Evolutionary conservation across 1,140 invertebrate genomes (phyloP), one percentile per base, ranked within the genome.

Genomic region (Drosophila biarmipes): DNA sequence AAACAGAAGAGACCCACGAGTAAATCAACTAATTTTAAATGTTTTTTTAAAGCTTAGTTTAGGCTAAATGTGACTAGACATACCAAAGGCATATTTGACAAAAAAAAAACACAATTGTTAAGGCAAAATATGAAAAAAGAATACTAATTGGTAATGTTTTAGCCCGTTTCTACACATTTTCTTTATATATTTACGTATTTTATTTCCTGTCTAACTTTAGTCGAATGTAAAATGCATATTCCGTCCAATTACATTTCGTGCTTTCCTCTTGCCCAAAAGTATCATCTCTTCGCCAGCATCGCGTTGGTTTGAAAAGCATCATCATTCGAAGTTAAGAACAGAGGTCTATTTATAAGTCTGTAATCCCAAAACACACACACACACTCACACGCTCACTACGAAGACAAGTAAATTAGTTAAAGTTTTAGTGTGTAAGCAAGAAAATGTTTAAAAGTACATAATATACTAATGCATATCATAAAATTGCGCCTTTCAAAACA

Each of bases 381-480:
- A 64, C 43, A 31, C 49, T 38, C 71, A 76, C 73, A 66, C 58
- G 15, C 40, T 27, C 31, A 35, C 29, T n/a, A 73, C 42, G 72
- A 56, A 49, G 51, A 78, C 40, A 74, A 55, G 35, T 55, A 62
- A 74, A 59, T 72, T 46, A 78, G 57, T 62, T 75, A 75, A 74
- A 68, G 58, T 75, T 37, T 59, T 85, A 85, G 80, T 24, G 42
- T 51, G 6, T 71, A 71, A 69, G 67, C 40, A 67, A 53, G 48
- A 72, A 48, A 59, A 46, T 59, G 68, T 73, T 85, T 62, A 76
- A 86, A 80, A 80, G 78, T 58, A 62, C 53, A 58, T 86, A 86
- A 78, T 87, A 76, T 79, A 91, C 90, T 89, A 91, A 91, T 91
- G 90, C 90, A 91, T 91, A 91, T 91, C 90, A 91, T 89, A 72